Evolutionary conservation across 2,113 vertebrate genomes (phyloP), one percentile per base, ranked within the genome.

Genomic region (Marcusenius ussheri): DNA sequence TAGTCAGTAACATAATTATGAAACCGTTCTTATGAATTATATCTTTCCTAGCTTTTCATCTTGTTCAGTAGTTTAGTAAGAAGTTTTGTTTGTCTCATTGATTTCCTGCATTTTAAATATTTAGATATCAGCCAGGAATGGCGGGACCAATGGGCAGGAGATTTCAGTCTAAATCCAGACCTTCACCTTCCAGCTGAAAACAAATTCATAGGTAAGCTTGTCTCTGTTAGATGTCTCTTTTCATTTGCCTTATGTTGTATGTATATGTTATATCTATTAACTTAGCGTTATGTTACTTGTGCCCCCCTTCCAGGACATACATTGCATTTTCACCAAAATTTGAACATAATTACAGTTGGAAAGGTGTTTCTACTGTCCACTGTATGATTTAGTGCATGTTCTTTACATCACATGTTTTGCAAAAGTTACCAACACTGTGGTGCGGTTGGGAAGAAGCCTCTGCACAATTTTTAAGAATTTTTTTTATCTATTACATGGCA

Each of bases 181-280:
- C 97, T 99, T 92, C 96, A 98, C 92, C 97, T 98, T 91, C 98
- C 98, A 74, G 96, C 95, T 90, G 97, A 98, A 94, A 99, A 99
- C 93, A 97, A 96, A 92, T 99, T 98, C 89, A 99, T 99, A 91
- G 98, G 98, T 99, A 92, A 93, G 97, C 95, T 89, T 31, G 21
- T 74, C 42, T 13, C 27, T 80, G 74, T 80, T 35, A 39, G 35
- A 42, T 80, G 31, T 6, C 35, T 80, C 2, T 77, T 42, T 42
- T 80, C 17, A 35, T 77, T 77, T 77, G 10, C 31, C 13, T 31
- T 66, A 27, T 24, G 9, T 66, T 66, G 24, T 27, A 7, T 53
- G 17, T 17, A 17, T 53, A 53, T 5, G 15, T 51, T 51, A 53
- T 53, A 53, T 53, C 17, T 53, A 19, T 53, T 53, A 2, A 53